phyloP scores from a whole-genome alignment of 2,113 vertebrate species.

The Tricholaema leucomelas region DNA sequence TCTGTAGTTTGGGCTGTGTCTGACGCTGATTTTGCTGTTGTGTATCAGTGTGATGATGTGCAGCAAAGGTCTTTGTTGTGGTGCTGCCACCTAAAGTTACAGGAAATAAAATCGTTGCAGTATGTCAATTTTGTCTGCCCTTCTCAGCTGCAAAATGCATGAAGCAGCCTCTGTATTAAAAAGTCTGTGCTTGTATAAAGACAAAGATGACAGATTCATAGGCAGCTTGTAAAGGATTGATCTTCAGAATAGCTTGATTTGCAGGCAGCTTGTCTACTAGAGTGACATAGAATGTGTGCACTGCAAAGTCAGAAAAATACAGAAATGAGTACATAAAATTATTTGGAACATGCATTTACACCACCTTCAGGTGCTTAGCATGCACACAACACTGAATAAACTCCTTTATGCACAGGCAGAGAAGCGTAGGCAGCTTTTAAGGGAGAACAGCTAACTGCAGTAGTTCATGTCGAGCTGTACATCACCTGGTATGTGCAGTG shows the following conservation, averaged over 20 bases:
- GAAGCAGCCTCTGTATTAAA: neutral
- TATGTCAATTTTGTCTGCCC: neutral
- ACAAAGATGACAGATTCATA: neutral
- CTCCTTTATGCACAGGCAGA: neutral
- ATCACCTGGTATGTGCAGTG: neutral
- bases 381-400: neutral
- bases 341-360: neutral
- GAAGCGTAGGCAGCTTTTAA: neutral
- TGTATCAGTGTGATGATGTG: neutral
- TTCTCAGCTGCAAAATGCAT: neutral
- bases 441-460: neutral
- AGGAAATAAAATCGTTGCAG: neutral
- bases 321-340: neutral
- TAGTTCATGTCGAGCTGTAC: neutral
- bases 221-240: neutral
- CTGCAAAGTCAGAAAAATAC: neutral
- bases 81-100: neutral
- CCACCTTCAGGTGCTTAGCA: neutral
- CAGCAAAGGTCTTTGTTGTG: neutral
- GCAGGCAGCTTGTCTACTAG: neutral
- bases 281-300: accelerated
- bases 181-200: neutral
- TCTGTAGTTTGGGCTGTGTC: neutral
- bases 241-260: neutral
- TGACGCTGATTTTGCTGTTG: neutral